phyloP scores from a whole-genome alignment of 2,888 invertebrate species.

The Patella depressa region DNA sequence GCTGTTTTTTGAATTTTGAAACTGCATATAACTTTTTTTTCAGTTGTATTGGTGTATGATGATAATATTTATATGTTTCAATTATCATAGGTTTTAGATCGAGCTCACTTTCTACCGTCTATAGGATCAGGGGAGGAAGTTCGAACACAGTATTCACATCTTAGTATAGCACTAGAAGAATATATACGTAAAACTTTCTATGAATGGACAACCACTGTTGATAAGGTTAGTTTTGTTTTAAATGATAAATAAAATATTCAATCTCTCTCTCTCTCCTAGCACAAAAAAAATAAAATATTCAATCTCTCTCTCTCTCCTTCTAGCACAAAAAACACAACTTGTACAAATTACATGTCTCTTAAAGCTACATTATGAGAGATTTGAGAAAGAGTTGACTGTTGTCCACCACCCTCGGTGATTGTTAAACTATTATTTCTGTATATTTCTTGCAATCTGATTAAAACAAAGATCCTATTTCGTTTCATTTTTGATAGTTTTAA shows the following conservation, averaged over 20 bases:
- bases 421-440: too few species aligned
- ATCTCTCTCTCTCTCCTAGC: too few species aligned
- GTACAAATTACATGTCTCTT: too few species aligned
- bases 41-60: background rate
- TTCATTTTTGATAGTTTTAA: too few species aligned
- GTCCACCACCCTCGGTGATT: too few species aligned
- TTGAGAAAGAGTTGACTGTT: too few species aligned
- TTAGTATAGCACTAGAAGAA: slow-evolving; percentile 69
- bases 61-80: background rate
- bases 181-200: slow-evolving; percentile 75
- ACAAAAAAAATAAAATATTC: background rate
- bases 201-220: slow-evolving; percentile 71
- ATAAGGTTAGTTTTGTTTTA: slow-evolving; percentile 54
- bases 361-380: too few species aligned
- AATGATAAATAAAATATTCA: background rate
- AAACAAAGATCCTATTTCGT: too few species aligned
- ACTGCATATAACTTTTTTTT: background rate
- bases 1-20: too few species aligned
- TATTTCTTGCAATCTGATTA: too few species aligned
- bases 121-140: slow-evolving; percentile 83
- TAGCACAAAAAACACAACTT: too few species aligned
- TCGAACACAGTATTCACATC: slow-evolving; percentile 78
- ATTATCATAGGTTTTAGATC: slow-evolving; percentile 76
- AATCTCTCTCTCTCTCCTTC: too few species aligned
- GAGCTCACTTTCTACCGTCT: slow-evolving; percentile 84